Evolutionary conservation across 2,797 vertebrate species (phyloP), one percentile per base, ranked within the genome.

Genomic region (Coregonus suidteri): DNA sequence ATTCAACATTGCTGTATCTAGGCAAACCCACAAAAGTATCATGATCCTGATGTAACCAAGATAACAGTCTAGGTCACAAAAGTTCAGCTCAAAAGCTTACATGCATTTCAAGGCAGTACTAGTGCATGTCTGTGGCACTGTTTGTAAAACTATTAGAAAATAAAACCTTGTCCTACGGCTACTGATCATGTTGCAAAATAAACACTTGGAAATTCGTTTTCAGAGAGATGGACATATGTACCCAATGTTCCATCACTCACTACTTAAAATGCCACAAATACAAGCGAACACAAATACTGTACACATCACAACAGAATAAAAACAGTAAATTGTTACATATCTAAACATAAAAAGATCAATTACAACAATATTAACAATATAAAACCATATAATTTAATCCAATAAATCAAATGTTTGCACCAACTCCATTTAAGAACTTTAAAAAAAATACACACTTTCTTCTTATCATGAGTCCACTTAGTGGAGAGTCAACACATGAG

Each of bases 81-180:
- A 76, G 0, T 81, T 69, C 35, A 75, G 14, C 72, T 77, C 65
- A 70, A 71, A 77, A 83, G 79, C 67, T 70, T 4, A 79, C 85
- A 87, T 18, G 35, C 16, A 30, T 72, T 14, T 16, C 9, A 79
- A 84, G 80, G 77, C 79, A 89, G 69, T 62, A 62, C 59, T 25
- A 86, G 83, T 92, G 90, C 91, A 92, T 80, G 67, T 91, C 91
- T 72, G 71, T 53, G 71, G 71, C 66, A 35, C 35, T n/a, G 41
- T 47, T 47, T 7, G 37, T 41, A 5, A 68, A 82, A 79, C 34
- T 71, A 18, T 73, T 69, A 35, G 15, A 54, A 54, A 31, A 54
- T 30, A 82, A 77, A 84, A 82, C 1, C 47, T 30, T 47, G 41
- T 47, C 82, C 81, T 35, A 85, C 65, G 18, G 56, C 59, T 54